Evolutionary conservation across 92 coral and sea anemone genomes (phyloP).

Genomic region (Porites divaricata): DNA sequence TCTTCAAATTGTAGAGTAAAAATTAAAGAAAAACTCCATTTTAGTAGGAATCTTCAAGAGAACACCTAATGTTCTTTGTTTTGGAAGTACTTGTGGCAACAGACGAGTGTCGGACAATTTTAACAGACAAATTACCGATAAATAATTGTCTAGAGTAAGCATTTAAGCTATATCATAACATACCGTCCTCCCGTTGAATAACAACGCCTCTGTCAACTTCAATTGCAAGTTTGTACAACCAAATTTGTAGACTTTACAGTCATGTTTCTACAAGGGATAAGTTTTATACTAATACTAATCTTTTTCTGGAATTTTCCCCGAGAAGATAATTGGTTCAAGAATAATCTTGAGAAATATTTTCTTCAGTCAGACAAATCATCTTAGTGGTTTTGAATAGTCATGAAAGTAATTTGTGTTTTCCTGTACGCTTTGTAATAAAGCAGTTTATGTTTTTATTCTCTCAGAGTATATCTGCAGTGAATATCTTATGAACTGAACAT

Average conservation of each 20-base stretch:
- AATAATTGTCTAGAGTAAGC: not conserved
- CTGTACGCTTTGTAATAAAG: not conserved
- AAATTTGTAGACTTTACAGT: too few species aligned
- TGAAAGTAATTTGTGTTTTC: not conserved
- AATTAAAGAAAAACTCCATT: too few species aligned
- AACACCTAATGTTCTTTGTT: not conserved
- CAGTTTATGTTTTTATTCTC: not conserved
- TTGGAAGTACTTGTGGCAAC: not conserved
- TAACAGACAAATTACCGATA: not conserved
- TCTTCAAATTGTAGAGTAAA: too few species aligned
- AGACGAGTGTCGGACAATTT: not conserved
- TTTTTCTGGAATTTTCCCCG: not conserved
- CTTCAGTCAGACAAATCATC: slow-evolving; percentile 25
- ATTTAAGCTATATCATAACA: not conserved
- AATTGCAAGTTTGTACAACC: too few species aligned
- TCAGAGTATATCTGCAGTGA: too few species aligned
- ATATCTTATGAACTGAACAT: not conserved
- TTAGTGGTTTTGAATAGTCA: not conserved
- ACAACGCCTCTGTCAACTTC: not conserved
- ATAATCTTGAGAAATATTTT: slow-evolving; percentile 25
- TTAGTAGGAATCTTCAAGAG: not conserved
- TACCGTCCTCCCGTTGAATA: not conserved
- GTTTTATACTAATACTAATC: not conserved
- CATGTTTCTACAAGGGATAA: not conserved
- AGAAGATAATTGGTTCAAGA: slow-evolving; percentile 3